Evolutionary conservation across 1,140 invertebrate species (phyloP).

Genomic region (Hyphantria cunea): DNA sequence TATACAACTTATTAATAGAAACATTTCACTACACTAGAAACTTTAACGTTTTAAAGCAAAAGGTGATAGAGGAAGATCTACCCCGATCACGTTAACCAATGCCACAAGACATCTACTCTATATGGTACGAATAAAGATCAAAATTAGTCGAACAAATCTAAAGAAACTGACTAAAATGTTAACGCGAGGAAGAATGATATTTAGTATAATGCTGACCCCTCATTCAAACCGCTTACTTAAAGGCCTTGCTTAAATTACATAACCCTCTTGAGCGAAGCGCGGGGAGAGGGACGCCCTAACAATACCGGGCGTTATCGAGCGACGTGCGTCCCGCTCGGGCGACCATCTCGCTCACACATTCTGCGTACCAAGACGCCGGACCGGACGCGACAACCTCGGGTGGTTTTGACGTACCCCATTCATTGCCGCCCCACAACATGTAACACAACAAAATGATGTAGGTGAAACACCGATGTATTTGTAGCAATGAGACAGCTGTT

Average conservation of each 20-base stretch:
- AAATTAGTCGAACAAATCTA: too few species aligned
- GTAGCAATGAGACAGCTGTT: slow-evolving; percentile 32
- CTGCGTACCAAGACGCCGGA: slow-evolving; percentile 33
- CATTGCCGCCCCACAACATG: slow-evolving; percentile 38
- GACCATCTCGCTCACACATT: slow-evolving; percentile 7
- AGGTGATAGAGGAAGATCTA: too few species aligned
- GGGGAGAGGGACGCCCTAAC: slow-evolving; percentile 45
- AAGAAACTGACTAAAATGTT: too few species aligned
- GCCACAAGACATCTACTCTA: too few species aligned
- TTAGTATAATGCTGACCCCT: too few species aligned
- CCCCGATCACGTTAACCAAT: too few species aligned
- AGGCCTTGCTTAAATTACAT: slow-evolving; percentile 54
- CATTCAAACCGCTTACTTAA: slow-evolving; percentile 11
- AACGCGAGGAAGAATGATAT: too few species aligned
- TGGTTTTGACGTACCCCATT: slow-evolving; percentile 43
- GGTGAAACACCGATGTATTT: slow-evolving; percentile 41
- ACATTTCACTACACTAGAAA: too few species aligned
- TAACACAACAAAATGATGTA: slow-evolving; percentile 39
- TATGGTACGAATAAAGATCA: too few species aligned
- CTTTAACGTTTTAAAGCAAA: too few species aligned
- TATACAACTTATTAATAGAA: too few species aligned
- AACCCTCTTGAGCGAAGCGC: slow-evolving; percentile 46
- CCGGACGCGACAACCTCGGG: slow-evolving; percentile 20
- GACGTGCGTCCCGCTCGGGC: slow-evolving; percentile 37
- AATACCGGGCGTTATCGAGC: slow-evolving; percentile 58